Percentiles rank a stretch among this genome's conserved stretches.
Evolutionary conservation across 2,797 vertebrate species (phyloP).

Genomic region (Somateria mollissima): DNA sequence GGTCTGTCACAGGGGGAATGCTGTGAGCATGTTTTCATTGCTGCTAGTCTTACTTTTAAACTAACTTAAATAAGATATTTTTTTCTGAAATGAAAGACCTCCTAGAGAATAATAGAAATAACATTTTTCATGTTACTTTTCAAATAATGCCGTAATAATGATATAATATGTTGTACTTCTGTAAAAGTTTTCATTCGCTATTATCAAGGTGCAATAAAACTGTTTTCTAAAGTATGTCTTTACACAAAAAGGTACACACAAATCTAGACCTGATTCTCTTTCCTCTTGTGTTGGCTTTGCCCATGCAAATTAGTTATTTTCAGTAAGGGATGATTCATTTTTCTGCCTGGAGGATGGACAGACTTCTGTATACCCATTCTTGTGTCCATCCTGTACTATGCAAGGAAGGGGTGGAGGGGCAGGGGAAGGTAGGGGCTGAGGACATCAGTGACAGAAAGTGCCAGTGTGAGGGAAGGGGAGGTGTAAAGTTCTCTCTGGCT

Average conservation of each 20-base stretch:
- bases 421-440: accelerated
- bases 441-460: background rate
- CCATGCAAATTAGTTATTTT: background rate
- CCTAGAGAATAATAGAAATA: background rate
- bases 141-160: slow-evolving; percentile 13
- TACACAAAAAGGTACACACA: background rate
- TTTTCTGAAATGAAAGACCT: background rate
- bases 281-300: background rate
- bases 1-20: background rate
- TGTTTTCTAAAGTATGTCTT: background rate
- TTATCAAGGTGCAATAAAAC: slow-evolving; percentile 32
- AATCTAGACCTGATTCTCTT: background rate
- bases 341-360: background rate
- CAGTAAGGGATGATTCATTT: background rate
- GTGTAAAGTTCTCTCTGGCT: background rate
- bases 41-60: background rate
- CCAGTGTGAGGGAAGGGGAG: background rate
- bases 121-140: background rate
- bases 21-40: slow-evolving; percentile 5
- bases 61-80: background rate
- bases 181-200: slow-evolving; percentile 17
- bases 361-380: background rate
- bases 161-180: slow-evolving; percentile 35
- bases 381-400: background rate
- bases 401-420: background rate